These are phyloP conservation scores for Polypterus senegalus DNA, from an alignment of 2,113 vertebrate genomes.

Conservation along the genomic window DNA sequence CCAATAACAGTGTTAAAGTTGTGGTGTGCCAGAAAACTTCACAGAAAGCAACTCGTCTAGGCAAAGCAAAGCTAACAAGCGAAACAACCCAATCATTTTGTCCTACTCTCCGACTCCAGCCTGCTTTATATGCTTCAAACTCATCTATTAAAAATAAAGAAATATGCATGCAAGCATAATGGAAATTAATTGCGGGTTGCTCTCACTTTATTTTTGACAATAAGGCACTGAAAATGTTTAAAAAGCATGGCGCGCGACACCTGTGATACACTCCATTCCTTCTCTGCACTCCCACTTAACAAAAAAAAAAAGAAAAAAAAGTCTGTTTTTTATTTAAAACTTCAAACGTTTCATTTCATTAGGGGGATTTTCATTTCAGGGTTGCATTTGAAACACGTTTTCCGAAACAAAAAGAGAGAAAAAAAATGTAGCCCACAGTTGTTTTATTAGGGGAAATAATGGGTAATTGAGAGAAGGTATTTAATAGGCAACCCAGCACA, in stretches of 20 bases:
- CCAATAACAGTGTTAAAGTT: too few species aligned
- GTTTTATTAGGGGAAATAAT: slow-evolving; percentile 63
- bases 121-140: too few species aligned
- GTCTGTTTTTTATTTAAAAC: slow-evolving; percentile 61
- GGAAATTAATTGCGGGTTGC: too few species aligned
- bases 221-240: slow-evolving; percentile 27
- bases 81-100: too few species aligned
- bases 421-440: slow-evolving; percentile 45
- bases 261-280: slow-evolving; percentile 47
- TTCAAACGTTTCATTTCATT: slow-evolving; percentile 69
- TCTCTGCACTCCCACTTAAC: slow-evolving; percentile 33
- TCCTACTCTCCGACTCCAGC: too few species aligned
- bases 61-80: too few species aligned
- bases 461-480: slow-evolving; percentile 61
- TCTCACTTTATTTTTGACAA: too few species aligned
- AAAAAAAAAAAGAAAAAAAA: slow-evolving; percentile 10
- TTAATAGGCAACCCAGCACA: slow-evolving; percentile 50
- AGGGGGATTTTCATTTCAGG: slow-evolving; percentile 29
- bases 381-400: slow-evolving; percentile 56
- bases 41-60: too few species aligned
- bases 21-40: too few species aligned
- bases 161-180: too few species aligned
- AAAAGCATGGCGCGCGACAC: slow-evolving; percentile 53
- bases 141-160: too few species aligned
- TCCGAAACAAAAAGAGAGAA: slow-evolving; percentile 50